Percentiles rank a stretch among this genome's conserved stretches.
These are phyloP conservation scores for Morpho achilles DNA, from an alignment of 2,888 invertebrate species.

Conservation along the genomic window DNA sequence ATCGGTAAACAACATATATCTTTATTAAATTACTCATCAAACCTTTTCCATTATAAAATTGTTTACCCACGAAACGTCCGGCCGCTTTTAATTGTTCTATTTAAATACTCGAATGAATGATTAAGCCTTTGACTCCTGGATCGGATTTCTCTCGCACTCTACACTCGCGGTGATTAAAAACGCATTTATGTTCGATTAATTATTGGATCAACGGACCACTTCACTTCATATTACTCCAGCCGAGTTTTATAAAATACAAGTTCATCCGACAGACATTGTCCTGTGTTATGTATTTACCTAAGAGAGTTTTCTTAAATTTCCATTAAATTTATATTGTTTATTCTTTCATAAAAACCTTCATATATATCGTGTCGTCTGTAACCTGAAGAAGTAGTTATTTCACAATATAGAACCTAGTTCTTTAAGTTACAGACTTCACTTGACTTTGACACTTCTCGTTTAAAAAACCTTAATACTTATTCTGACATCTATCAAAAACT, in stretches of 20 bases:
- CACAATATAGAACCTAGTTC: too few relatives aligned
- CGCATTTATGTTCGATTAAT: constrained; percentile 41
- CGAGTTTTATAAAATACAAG: constrained; percentile 15
- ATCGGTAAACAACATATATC: constrained; percentile 4
- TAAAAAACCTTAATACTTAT: too few relatives aligned
- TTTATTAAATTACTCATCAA: constrained; percentile 30
- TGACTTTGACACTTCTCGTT: too few relatives aligned
- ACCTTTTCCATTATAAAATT: constrained; percentile 46
- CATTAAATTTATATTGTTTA: too few relatives aligned
- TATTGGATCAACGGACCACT: constrained; percentile 34
- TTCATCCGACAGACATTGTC: too few relatives aligned
- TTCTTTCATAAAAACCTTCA: too few relatives aligned
- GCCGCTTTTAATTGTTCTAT: constrained; percentile 61
- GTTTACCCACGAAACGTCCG: constrained; percentile 52
- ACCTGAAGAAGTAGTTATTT: too few relatives aligned
- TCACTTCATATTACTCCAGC: constrained; percentile 25
- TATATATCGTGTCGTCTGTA: too few relatives aligned
- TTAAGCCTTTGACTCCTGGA: constrained; percentile 44
- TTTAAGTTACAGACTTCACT: too few relatives aligned
- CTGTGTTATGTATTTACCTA: too few relatives aligned
- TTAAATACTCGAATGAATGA: constrained; percentile 43
- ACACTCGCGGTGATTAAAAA: constrained; percentile 51
- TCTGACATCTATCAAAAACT: too few relatives aligned
- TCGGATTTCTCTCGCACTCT: constrained; percentile 47
- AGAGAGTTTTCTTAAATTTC: too few relatives aligned